Conservation (phyloP, 1,140 invertebrate genomes). For the Battus philenor region DNA sequence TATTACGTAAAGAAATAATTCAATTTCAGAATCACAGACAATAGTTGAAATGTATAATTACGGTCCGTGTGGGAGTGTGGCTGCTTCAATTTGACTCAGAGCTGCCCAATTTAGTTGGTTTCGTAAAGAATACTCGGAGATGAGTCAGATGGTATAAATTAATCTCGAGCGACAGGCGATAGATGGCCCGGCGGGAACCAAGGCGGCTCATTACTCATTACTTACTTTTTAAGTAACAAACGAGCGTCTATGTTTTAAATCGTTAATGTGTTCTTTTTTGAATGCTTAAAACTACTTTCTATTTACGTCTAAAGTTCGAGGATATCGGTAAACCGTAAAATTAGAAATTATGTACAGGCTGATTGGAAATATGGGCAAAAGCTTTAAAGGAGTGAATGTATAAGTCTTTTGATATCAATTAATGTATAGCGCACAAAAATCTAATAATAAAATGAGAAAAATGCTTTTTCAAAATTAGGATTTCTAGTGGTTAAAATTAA, state of each 20-base stretch:
- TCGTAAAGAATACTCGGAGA: constrained; percentile 23
- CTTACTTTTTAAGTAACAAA: constrained; percentile 17
- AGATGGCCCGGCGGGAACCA: constrained; percentile 24
- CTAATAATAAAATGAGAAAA: too few relatives aligned
- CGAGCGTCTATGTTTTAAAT: constrained; percentile 1
- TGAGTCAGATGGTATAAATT: constrained; percentile 28
- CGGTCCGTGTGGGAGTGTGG: constrained; percentile 12
- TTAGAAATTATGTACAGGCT: too few relatives aligned
- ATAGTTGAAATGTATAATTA: constrained; percentile 13
- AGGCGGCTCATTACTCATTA: constrained; percentile 40
- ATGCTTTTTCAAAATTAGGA: too few relatives aligned
- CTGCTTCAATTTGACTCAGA: constrained; percentile 25
- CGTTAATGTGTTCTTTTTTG: constrained; percentile 1
- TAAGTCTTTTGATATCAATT: too few relatives aligned
- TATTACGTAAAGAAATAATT: constrained; percentile 16
- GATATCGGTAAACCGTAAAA: too few relatives aligned
- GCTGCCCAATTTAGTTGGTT: constrained; percentile 23
- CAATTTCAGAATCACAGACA: constrained; percentile 17
- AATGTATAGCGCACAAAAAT: too few relatives aligned
- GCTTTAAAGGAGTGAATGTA: too few relatives aligned
- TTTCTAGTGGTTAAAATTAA: too few relatives aligned
- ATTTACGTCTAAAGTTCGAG: too few relatives aligned
- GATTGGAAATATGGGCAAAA: too few relatives aligned
- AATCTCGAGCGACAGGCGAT: constrained; percentile 32
- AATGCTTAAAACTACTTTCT: not conserved